phyloP scores from a whole-genome alignment of 1,140 invertebrate species.

The Thereuonema tuberculata region DNA sequence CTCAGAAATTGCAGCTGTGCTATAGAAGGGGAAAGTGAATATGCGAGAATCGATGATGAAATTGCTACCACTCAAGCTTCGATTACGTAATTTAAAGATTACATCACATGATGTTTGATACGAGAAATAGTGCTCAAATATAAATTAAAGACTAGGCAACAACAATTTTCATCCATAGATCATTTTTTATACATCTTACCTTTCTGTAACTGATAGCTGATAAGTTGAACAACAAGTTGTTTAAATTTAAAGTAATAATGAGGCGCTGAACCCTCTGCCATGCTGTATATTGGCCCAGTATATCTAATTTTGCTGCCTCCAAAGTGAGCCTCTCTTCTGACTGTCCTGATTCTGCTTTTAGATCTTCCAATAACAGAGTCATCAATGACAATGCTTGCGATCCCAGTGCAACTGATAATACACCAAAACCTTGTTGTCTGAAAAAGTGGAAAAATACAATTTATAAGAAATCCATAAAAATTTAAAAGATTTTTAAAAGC shows the following conservation, averaged over 20 bases:
- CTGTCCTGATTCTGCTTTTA: conserved; percentile 40
- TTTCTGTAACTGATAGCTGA: conserved; percentile 79
- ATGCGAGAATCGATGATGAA: no score
- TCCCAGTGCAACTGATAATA: conserved; percentile 62
- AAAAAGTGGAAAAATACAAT: conserved; percentile 14
- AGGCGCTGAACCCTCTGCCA: conserved; percentile 50
- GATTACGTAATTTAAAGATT: no score
- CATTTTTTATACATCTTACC: conserved; percentile 34
- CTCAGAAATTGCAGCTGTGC: no score
- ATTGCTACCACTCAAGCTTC: no score
- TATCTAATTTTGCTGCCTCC: conserved; percentile 42
- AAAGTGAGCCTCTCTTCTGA: conserved; percentile 8
- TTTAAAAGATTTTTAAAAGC: neutral
- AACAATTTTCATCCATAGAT: no score
- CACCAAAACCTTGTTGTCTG: conserved; percentile 62
- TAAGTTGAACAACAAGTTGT: conserved; percentile 68
- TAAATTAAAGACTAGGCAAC: no score
- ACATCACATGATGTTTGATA: no score
- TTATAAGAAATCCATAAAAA: neutral
- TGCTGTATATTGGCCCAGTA: conserved; percentile 44
- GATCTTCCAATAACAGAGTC: conserved; percentile 48
- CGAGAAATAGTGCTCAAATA: no score
- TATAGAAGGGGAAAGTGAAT: no score
- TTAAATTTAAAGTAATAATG: conserved; percentile 48
- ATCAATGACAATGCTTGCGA: conserved; percentile 53